Conservation (phyloP, 2,888 invertebrate genomes). For the Drosophila borborema region DNA sequence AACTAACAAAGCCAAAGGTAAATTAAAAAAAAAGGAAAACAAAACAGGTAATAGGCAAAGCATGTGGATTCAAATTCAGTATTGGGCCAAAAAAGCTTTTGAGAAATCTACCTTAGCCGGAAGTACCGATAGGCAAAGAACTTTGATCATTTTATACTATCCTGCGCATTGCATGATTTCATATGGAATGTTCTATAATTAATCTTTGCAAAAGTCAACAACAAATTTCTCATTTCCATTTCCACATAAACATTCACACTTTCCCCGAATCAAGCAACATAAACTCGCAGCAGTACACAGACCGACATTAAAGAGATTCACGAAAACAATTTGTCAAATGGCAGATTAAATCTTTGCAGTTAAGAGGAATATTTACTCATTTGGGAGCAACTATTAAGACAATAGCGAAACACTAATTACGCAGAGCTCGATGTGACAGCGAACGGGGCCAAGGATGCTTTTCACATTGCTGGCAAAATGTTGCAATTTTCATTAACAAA, state of each 20-base stretch:
- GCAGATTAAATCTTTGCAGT: not conserved
- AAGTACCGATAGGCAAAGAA: constrained; percentile 33
- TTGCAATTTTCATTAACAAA: constrained; percentile 77
- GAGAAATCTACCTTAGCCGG: constrained; percentile 41
- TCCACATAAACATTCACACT: constrained; percentile 11
- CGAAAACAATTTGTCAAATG: constrained; percentile 23
- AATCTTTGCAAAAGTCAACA: constrained; percentile 9
- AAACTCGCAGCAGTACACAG: not conserved
- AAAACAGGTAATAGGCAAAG: constrained; percentile 43
- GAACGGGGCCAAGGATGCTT: constrained; percentile 43
- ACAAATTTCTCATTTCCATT: constrained; percentile 17
- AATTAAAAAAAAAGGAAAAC: no score
- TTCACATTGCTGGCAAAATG: constrained; percentile 56
- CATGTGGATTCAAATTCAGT: constrained; percentile 13
- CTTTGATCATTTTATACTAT: constrained; percentile 26
- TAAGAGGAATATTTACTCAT: constrained; percentile 7
- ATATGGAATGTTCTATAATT: constrained; percentile 7
- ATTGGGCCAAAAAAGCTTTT: constrained; percentile 15
- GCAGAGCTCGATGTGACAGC: constrained; percentile 4
- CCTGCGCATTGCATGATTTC: not conserved
- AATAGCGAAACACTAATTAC: constrained; percentile 16
- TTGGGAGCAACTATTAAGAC: not conserved
- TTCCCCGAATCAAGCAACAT: constrained; percentile 18
- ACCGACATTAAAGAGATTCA: constrained; percentile 1
- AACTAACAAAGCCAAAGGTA: constrained; percentile 54